Percentiles rank a stretch among this genome's conserved stretches.
phyloP scores from a whole-genome alignment of 2,888 invertebrate genomes.

The Xestoiulus laeticollis region DNA sequence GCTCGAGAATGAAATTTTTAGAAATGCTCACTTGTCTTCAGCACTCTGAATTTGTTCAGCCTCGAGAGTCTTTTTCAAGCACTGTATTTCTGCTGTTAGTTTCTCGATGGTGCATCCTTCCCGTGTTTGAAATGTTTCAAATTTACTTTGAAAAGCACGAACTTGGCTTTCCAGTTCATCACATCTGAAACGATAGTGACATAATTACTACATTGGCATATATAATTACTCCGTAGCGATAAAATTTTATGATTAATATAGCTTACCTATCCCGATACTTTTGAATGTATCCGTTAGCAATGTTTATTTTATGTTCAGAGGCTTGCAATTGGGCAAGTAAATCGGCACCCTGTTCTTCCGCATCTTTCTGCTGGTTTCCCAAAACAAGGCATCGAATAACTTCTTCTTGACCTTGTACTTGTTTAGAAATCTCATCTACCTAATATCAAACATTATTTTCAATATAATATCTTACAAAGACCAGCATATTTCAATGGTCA shows the following conservation, averaged over 20 bases:
- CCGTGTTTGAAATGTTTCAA: background rate
- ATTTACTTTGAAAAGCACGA: background rate
- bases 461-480: background rate
- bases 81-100: background rate
- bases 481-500: no score
- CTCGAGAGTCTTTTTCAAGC: background rate
- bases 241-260: background rate
- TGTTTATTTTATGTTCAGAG: slow-evolving; percentile 8
- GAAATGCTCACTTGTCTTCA: slow-evolving; percentile 14
- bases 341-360: background rate
- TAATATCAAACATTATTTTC: background rate
- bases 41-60: slow-evolving; percentile 18
- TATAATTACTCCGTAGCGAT: background rate
- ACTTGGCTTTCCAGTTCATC: background rate
- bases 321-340: background rate
- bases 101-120: background rate
- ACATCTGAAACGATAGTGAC: background rate
- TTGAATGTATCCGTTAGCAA: slow-evolving; percentile 27
- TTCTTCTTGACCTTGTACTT: slow-evolving; percentile 48
- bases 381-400: slow-evolving; percentile 44
- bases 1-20: background rate
- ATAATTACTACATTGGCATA: background rate
- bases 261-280: slow-evolving; percentile 36
- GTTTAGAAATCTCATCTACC: background rate
- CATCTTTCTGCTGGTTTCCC: background rate